phyloP scores from a whole-genome alignment of 1,140 invertebrate species.

The Apocrypta bakeri region DNA sequence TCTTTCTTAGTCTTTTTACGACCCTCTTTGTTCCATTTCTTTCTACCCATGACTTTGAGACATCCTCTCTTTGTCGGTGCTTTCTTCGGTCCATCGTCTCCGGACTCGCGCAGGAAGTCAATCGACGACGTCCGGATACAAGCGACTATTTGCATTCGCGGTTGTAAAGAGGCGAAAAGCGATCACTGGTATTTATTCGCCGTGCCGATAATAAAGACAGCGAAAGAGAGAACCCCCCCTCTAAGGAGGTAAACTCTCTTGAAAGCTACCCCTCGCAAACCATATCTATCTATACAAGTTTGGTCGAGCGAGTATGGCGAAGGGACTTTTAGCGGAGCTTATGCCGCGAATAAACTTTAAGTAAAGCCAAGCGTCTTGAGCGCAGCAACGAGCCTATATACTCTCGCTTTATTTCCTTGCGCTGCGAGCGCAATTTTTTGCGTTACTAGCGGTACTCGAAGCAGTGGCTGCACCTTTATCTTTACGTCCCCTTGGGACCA shows the following conservation, averaged over 20 bases:
- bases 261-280: conserved; percentile 1
- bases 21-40: conserved; percentile 45
- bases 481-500: conserved; percentile 55
- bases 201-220: conserved; percentile 61
- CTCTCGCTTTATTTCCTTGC: conserved; percentile 38
- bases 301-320: background rate
- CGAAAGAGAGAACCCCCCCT: conserved; percentile 24
- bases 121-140: conserved; percentile 63
- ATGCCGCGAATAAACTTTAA: conserved; percentile 65
- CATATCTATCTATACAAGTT: conserved; percentile 13
- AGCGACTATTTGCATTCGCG: conserved; percentile 67
- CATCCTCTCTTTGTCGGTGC: conserved; percentile 23
- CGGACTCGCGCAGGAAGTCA: conserved; percentile 56
- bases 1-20: conserved; percentile 37
- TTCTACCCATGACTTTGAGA: conserved; percentile 18
- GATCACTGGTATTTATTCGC: conserved; percentile 56
- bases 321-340: conserved; percentile 57
- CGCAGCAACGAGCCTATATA: conserved; percentile 36
- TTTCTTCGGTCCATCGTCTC: conserved; percentile 25
- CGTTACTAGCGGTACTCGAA: background rate
- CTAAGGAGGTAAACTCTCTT: conserved; percentile 30
- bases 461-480: conserved; percentile 56
- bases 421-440: background rate
- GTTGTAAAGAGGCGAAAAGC: conserved; percentile 66
- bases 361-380: conserved; percentile 41